Percentiles rank a stretch among this genome's conserved stretches.
Conservation (phyloP, 2,113 vertebrate genomes). For the Guaruba guarouba region DNA sequence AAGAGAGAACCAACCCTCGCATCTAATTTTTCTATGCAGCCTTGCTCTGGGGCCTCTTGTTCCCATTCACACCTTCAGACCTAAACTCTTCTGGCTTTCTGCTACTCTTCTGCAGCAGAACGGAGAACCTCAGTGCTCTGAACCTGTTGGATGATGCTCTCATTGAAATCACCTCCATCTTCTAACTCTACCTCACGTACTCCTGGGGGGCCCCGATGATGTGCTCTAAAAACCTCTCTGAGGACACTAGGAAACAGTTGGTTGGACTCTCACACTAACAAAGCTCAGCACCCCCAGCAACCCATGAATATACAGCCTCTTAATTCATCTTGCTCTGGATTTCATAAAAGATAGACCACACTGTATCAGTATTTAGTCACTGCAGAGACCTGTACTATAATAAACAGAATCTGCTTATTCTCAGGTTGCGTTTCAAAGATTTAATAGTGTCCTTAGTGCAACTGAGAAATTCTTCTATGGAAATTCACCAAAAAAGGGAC, state of each 20-base stretch:
- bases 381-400: background rate
- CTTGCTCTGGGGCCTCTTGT: too few species aligned
- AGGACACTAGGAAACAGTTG: background rate
- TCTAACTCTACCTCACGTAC: background rate
- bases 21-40: background rate
- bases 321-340: background rate
- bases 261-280: background rate
- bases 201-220: background rate
- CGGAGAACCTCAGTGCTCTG: background rate
- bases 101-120: background rate
- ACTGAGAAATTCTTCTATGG: background rate
- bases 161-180: accelerated
- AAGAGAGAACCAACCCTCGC: background rate
- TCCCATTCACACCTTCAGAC: background rate
- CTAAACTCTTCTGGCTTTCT: background rate
- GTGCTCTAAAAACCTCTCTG: background rate
- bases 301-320: background rate
- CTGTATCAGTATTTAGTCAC: too few species aligned
- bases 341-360: background rate
- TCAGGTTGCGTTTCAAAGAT: background rate
- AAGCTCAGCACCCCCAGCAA: background rate
- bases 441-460: accelerated
- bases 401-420: background rate
- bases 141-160: background rate
- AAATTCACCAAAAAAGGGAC: background rate